Evolutionary conservation across 2,797 vertebrate species (phyloP).

Genomic region (Crenuchus spilurus): DNA sequence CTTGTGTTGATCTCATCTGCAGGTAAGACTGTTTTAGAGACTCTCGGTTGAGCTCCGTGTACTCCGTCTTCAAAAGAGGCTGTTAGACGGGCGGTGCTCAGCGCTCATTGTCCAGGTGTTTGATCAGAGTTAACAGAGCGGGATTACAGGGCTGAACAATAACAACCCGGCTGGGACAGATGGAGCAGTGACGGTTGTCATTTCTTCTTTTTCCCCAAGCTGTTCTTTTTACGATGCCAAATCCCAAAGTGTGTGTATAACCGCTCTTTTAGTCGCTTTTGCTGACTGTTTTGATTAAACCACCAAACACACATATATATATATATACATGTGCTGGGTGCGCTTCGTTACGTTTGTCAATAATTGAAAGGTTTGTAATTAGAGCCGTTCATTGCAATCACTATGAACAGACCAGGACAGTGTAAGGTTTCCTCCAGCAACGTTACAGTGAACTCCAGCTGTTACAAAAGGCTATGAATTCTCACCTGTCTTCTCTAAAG

Average conservation of each 20-base stretch:
- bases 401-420: background rate
- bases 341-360: conserved; percentile 25
- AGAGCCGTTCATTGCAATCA: conserved; percentile 5
- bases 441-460: no score
- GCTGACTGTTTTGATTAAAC: no score
- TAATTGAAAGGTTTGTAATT: conserved; percentile 54
- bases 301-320: no score
- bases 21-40: no score
- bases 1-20: conserved; percentile 57
- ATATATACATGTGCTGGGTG: background rate
- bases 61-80: no score
- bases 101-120: background rate
- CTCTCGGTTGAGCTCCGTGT: no score
- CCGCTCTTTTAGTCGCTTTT: no score
- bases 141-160: conserved; percentile 7
- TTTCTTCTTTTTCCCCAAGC: conserved; percentile 14
- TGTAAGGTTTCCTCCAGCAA: background rate
- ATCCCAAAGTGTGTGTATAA: no score
- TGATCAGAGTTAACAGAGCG: background rate
- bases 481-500: background rate
- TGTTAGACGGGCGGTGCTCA: background rate
- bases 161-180: conserved; percentile 25
- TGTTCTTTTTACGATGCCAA: background rate
- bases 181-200: conserved; percentile 24
- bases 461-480: background rate